Base-by-base conservation (phyloP, 2,888 invertebrate genomes). In the Rhogogaster chlorosoma region DNA sequence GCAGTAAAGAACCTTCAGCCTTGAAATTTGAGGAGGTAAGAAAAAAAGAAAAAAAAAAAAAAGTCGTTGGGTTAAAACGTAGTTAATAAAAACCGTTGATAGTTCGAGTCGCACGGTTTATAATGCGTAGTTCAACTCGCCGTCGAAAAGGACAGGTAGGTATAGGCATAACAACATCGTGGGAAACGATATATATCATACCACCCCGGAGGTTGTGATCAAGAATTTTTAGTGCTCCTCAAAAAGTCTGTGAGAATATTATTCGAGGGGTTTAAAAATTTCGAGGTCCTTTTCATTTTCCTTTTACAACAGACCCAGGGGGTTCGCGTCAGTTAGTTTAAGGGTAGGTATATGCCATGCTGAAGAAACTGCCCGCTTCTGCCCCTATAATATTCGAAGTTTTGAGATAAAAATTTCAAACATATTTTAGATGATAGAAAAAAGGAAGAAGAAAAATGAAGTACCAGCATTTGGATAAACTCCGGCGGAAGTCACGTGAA, bases 141-240 rank as follows among this genome's bases (percentile, higher is more conserved):
- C 26, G 64, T 38, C 45, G 45, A 36, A 18, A 71, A 38, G n/a
- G 36, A 71, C n/a, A 15, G 71, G 32, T 38, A 38, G 45, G 45
- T 45, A 36, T 36, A n/a, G n/a, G n/a, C n/a, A 45, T 71, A 36
- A 38, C n/a, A 71, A 71, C 36, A 71, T 71, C 71, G 71, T 71
- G 71, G 38, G 71, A 71, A 71, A 71, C 38, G n/a, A 12, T 45
- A 45, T 71, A 36, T 32, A 1, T 22, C n/a, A n/a, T 18, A 22
- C 36, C 71, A 71, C 38, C 71, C 38, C 7, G 64, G 29, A 26
- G 26, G 18, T 38, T 15, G 36, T 36, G 71, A 71, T 71, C 71
- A 36, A 71, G n/a, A 36, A 18, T 36, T 71, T n/a, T 67, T 67
- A 9, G 71, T n/a, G 22, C 18, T 38, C n/a, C 38, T 38, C 38